Conservation (phyloP, 2,113 vertebrate genomes). For the Balaeniceps rex region DNA sequence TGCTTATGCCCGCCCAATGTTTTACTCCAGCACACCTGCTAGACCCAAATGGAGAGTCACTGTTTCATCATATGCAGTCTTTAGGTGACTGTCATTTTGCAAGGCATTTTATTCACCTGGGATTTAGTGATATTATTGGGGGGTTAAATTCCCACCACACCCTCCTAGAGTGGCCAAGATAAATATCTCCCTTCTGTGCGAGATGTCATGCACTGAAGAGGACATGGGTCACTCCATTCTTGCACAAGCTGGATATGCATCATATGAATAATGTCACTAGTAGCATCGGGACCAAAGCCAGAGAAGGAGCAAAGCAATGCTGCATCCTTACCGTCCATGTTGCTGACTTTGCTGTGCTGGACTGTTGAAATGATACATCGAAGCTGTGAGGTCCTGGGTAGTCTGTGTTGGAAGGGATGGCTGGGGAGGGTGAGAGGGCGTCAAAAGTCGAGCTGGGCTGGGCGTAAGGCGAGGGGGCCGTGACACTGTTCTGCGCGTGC, state of each 20-base stretch:
- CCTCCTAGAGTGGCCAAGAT: constrained; percentile 3
- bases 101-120: not conserved
- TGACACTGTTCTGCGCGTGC: constrained; percentile 92
- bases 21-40: not conserved
- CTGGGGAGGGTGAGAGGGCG: constrained; percentile 91
- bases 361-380: constrained; percentile 98
- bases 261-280: not conserved
- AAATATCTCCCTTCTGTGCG: not conserved
- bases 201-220: not conserved
- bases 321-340: constrained; percentile 94
- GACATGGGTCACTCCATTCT: not conserved
- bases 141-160: constrained; percentile 35
- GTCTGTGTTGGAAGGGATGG: constrained; percentile 98
- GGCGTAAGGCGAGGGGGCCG: constrained; percentile 92
- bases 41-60: not conserved
- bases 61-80: not conserved
- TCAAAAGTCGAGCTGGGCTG: constrained; percentile 99
- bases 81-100: not conserved
- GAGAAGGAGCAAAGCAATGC: not conserved
- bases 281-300: not conserved
- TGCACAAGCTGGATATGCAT: not conserved
- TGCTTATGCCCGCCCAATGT: not conserved
- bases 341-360: constrained; percentile 97
- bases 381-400: constrained; percentile 97
- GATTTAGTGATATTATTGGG: constrained; percentile 9